phyloP scores from a whole-genome alignment of 2,888 invertebrate genomes.

The Stratiomys singularior region DNA sequence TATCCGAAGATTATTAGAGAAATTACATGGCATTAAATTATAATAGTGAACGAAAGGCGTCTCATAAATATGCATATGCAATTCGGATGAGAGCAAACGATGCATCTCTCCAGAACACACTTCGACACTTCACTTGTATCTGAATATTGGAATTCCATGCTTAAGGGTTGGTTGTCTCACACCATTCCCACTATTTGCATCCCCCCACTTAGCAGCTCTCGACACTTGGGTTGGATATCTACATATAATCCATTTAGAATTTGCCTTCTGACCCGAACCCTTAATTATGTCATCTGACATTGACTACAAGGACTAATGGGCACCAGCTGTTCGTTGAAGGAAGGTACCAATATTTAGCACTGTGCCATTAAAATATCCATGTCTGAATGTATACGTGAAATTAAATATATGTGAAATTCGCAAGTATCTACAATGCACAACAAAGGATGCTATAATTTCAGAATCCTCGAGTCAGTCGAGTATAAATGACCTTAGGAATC shows the following conservation, averaged over 20 bases:
- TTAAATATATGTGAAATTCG: not conserved
- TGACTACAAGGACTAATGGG: constrained; percentile 42
- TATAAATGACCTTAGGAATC: constrained; percentile 30
- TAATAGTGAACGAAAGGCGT: not conserved
- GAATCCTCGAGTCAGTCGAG: not conserved
- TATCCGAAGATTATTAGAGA: constrained; percentile 42
- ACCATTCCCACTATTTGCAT: too few relatives aligned
- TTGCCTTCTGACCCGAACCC: constrained; percentile 32
- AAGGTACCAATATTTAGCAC: not conserved
- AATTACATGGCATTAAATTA: constrained; percentile 43
- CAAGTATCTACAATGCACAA: not conserved
- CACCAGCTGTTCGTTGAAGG: constrained; percentile 29
- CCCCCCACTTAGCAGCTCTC: too few relatives aligned
- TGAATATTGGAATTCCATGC: constrained; percentile 16
- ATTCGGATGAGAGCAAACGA: not conserved
- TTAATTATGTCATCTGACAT: constrained; percentile 46
- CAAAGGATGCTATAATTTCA: constrained; percentile 18
- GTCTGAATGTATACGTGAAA: not conserved
- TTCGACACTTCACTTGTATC: constrained; percentile 6
- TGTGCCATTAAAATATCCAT: not conserved
- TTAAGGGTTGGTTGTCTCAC: not conserved
- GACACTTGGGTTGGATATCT: not conserved
- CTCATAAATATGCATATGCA: constrained; percentile 35
- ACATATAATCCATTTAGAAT: constrained; percentile 33
- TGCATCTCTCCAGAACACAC: constrained; percentile 9